Conservation (phyloP, 35 echinoderm and acorn worm species). For the Diadema setosum region DNA sequence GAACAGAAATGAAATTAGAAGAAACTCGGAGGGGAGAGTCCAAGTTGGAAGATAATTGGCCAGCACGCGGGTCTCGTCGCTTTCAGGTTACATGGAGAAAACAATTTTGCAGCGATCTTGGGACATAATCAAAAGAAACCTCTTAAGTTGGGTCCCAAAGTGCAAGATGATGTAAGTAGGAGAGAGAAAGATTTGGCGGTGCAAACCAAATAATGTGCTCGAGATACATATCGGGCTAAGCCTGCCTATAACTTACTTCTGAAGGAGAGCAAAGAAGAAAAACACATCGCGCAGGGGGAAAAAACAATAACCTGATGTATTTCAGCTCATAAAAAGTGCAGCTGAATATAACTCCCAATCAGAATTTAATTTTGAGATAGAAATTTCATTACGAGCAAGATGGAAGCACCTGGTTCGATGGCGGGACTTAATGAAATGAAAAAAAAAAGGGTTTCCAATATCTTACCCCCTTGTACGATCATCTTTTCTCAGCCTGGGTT, state of each 20-base stretch:
- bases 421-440: constrained; percentile 12
- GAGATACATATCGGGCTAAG: constrained; percentile 14
- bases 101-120: constrained; percentile 12
- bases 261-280: background rate
- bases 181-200: constrained; percentile 13
- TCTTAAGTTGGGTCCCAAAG: constrained; percentile 20
- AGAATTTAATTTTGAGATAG: constrained; percentile 36
- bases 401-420: constrained; percentile 17
- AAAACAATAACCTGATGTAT: constrained; percentile 31
- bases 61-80: background rate
- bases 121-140: background rate
- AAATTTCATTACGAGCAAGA: constrained; percentile 26
- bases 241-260: constrained; percentile 7
- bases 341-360: constrained; percentile 32
- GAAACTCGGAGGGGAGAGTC: background rate
- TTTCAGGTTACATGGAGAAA: background rate
- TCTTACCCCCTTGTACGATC: constrained; percentile 3
- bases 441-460: constrained; percentile 23
- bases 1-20: constrained; percentile 30
- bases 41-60: constrained; percentile 7
- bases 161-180: constrained; percentile 8
- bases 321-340: constrained; percentile 30
- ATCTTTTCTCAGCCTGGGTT: constrained; percentile 19
- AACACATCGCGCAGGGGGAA: constrained; percentile 7
- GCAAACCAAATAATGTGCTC: constrained; percentile 19